These are phyloP conservation scores for Xylota sylvarum DNA, from an alignment of 2,888 invertebrate species.

Conservation along the genomic window DNA sequence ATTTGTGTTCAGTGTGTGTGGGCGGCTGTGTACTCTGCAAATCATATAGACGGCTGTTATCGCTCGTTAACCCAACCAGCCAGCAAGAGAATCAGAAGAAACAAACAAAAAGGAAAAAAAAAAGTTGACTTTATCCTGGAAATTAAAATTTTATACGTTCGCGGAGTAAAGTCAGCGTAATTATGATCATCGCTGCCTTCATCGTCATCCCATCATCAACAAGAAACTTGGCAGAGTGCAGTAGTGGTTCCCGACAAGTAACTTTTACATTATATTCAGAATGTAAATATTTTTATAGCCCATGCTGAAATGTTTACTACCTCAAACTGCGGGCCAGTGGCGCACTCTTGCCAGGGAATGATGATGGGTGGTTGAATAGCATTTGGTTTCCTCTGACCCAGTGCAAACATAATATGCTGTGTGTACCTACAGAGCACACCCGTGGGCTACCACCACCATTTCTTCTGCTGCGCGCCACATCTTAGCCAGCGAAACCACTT, in stretches of 20 bases:
- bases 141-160: conserved; percentile 51
- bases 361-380: neutral
- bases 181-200: conserved; percentile 43
- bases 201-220: conserved; percentile 12
- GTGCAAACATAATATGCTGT: conserved; percentile 29
- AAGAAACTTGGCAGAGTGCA: neutral
- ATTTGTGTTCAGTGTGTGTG: conserved; percentile 21
- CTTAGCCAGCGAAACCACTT: conserved; percentile 32
- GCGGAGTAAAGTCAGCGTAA: conserved; percentile 30
- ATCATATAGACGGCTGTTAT: conserved; percentile 52
- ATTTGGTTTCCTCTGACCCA: conserved; percentile 32
- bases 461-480: conserved; percentile 16
- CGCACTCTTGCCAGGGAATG: neutral
- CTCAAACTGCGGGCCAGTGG: conserved; percentile 31
- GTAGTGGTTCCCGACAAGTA: conserved; percentile 7
- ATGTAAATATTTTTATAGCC: conserved; percentile 63
- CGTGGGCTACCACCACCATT: neutral
- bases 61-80: conserved; percentile 33
- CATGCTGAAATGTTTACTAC: conserved; percentile 55
- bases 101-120: conserved; percentile 11
- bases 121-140: conserved; percentile 39
- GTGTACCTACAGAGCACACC: conserved; percentile 5
- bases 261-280: conserved; percentile 56
- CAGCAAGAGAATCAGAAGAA: conserved; percentile 26
- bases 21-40: conserved; percentile 28